These are phyloP conservation scores for Enteromius viviparus DNA, from an alignment of 2,797 vertebrate species.

Conservation along the genomic window DNA sequence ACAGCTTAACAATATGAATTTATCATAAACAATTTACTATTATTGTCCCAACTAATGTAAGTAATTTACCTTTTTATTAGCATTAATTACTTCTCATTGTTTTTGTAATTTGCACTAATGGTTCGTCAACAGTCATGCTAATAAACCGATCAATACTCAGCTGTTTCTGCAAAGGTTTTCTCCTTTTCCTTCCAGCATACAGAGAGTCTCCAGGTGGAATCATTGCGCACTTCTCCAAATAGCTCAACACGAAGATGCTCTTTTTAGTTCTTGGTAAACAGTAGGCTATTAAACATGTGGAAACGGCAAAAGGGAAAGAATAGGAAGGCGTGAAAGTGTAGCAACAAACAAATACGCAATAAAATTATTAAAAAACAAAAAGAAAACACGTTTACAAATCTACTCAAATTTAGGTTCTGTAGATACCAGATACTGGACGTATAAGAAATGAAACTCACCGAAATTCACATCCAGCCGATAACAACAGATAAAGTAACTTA, in stretches of 20 bases:
- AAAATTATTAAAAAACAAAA: not conserved
- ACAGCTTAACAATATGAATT: not conserved
- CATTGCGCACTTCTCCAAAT: conserved; percentile 67
- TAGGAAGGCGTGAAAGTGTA: not conserved
- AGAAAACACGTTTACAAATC: not conserved
- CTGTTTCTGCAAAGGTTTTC: conserved; percentile 88
- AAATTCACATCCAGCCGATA: not conserved
- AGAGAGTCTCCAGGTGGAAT: conserved; percentile 85
- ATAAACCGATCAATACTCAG: conserved; percentile 67
- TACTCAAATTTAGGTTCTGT: not conserved
- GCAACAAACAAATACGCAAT: not conserved
- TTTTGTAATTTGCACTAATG: not conserved
- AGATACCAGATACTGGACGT: no score
- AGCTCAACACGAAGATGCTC: conserved; percentile 55
- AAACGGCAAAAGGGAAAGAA: not conserved
- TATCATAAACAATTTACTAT: not conserved
- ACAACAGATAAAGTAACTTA: not conserved
- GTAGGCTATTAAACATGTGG: no score
- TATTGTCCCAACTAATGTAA: not conserved
- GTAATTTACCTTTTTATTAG: not conserved
- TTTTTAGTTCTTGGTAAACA: not conserved
- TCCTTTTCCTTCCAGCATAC: conserved; percentile 86
- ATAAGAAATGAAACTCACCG: conserved; percentile 7
- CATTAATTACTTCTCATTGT: not conserved
- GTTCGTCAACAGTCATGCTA: not conserved